Percentiles rank a stretch among this genome's conserved stretches.
Conservation (phyloP, 1,140 invertebrate species). For the Eriosoma lanigerum region DNA sequence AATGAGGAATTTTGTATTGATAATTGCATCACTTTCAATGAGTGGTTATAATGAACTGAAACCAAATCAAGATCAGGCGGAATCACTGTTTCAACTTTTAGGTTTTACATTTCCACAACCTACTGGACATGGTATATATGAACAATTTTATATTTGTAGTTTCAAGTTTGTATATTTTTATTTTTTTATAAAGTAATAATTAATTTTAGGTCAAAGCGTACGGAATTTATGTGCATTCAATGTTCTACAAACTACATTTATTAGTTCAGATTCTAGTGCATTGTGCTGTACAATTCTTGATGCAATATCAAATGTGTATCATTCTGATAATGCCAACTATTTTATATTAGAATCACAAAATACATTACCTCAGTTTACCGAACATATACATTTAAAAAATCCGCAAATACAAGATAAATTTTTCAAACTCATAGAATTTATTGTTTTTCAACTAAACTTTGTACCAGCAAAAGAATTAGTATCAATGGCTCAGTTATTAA, state of each 20-base stretch:
- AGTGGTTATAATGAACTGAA: slow-evolving; percentile 88
- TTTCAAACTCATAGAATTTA: slow-evolving; percentile 92
- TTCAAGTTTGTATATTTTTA: neutral
- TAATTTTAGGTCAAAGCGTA: slow-evolving; percentile 68
- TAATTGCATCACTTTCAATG: slow-evolving; percentile 90
- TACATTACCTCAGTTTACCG: slow-evolving; percentile 92
- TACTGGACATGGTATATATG: slow-evolving; percentile 74
- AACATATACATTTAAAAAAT: slow-evolving; percentile 89
- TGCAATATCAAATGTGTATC: slow-evolving; percentile 94
- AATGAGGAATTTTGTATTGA: slow-evolving; percentile 86
- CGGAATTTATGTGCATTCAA: slow-evolving; percentile 94
- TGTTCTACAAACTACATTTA: slow-evolving; percentile 90
- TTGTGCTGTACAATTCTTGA: slow-evolving; percentile 90
- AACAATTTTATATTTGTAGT: neutral
- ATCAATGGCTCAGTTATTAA: slow-evolving; percentile 88
- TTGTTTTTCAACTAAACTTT: slow-evolving; percentile 96
- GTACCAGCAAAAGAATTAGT: slow-evolving; percentile 99
- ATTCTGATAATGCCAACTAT: slow-evolving; percentile 97
- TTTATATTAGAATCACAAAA: slow-evolving; percentile 97
- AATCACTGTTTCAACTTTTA: slow-evolving; percentile 88
- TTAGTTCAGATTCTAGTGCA: slow-evolving; percentile 81
- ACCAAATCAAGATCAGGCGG: slow-evolving; percentile 75
- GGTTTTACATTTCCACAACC: slow-evolving; percentile 90
- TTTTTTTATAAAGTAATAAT: neutral
- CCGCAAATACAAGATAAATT: slow-evolving; percentile 93